Base-by-base conservation (phyloP, 1,140 invertebrate genomes). In the Ips typographus region DNA sequence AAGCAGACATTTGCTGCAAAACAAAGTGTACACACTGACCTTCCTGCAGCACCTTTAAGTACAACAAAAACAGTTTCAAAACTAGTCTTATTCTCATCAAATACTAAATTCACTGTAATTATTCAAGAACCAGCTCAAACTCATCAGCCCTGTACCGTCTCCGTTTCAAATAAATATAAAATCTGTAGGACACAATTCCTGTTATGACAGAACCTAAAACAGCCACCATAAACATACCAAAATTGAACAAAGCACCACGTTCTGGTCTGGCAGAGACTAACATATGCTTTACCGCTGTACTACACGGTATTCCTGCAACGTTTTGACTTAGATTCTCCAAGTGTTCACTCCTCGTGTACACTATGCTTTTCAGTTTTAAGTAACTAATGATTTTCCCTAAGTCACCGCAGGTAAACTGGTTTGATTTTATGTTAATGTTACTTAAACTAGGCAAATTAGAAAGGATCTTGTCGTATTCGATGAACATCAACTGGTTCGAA, bases 301-400 rank as follows among this genome's bases (percentile, higher is more conserved):
- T 71, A 53, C 78, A 79, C 58, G 75, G 74, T 65, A 79, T 79
- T 4, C 78, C 78, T 8, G 71, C 76, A 22, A 79, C 73, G 71
- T 79, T 79, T 53, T 78, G 74, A 51, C 74, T 72, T 41, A 76
- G 69, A 52, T 74, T 71, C 8, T 77, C 74, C 2, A 76, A 66
- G 57, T 74, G 60, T 60, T 79, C 75, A 60, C 75, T 75, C 4
- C 73, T 65, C 1, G 74, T 78, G 47, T 72, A 79, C 42, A 63
- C 73, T 3, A 78, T 74, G 39, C 65, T n/a, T 40, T 75, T 77
- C 8, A 66, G 70, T 37, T 71, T 71, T 38, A 78, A 73, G 68
- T 72, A 79, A 8, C 40, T 43, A 40, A 78, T 73, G 57, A 78
- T 76, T 66, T 75, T 72, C 4, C 62, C 49, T 7, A 79, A 58